Evolutionary conservation across 2,888 invertebrate species (phyloP).

Genomic region (Tineola bisselliella): DNA sequence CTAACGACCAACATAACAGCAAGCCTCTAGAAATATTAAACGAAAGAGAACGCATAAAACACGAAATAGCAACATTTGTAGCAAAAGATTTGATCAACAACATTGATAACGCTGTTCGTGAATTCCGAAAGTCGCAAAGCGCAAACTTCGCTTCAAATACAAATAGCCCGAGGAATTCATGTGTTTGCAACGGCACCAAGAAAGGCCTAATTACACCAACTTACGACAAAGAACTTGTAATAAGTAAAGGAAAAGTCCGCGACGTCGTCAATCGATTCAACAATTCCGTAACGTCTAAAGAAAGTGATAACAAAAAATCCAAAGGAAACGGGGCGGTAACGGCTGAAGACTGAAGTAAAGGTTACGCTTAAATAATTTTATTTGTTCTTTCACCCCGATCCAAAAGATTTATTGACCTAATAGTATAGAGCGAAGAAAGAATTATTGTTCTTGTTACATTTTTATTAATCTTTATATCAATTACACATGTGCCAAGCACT

Average conservation of each 20-base stretch:
- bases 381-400: constrained; percentile 1
- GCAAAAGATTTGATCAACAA: constrained; percentile 59
- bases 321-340: constrained; percentile 21
- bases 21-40: constrained; percentile 37
- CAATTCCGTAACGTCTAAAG: constrained; percentile 28
- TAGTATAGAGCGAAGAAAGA: background rate
- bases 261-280: constrained; percentile 60
- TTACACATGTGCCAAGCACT: constrained; percentile 12
- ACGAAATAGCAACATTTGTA: constrained; percentile 56
- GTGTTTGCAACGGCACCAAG: constrained; percentile 37
- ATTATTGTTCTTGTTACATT: background rate
- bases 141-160: constrained; percentile 34
- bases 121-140: constrained; percentile 52
- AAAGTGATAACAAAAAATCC: constrained; percentile 28
- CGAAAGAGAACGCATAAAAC: constrained; percentile 54
- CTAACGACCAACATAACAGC: constrained; percentile 22
- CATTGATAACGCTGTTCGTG: constrained; percentile 50
- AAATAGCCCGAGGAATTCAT: constrained; percentile 5
- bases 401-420: constrained; percentile 12
- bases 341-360: constrained; percentile 14
- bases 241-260: constrained; percentile 58
- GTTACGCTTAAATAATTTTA: constrained; percentile 23
- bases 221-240: constrained; percentile 54
- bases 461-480: background rate
- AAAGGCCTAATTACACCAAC: constrained; percentile 45